phyloP scores from a whole-genome alignment of 2,797 vertebrate species.

The Potorous gilbertii region DNA sequence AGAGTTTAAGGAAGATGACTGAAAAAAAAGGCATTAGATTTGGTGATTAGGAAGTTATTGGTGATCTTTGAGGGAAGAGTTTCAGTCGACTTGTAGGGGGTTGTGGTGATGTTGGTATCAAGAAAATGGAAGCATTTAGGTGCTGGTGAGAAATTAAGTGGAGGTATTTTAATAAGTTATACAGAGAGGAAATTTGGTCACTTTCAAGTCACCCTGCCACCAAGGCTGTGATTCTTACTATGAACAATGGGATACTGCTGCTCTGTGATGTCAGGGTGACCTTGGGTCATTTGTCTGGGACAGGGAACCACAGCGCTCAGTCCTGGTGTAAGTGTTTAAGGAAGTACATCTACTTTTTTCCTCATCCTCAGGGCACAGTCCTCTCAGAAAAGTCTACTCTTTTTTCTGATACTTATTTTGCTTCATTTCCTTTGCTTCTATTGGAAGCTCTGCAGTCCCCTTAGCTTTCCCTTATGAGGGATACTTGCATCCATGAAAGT shows the following conservation, averaged over 20 bases:
- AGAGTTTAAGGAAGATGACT: not conserved
- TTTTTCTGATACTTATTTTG: not conserved
- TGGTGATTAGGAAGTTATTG: not conserved
- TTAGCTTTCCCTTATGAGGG: not conserved
- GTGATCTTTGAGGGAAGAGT: not conserved
- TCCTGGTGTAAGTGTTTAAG: not conserved
- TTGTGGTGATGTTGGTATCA: not conserved
- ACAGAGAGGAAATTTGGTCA: not conserved
- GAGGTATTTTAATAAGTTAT: not conserved
- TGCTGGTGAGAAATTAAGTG: not conserved
- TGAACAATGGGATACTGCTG: not conserved
- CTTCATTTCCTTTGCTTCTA: not conserved
- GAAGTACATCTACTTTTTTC: constrained; percentile 14
- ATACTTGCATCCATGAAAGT: not conserved
- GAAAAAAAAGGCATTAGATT: not conserved
- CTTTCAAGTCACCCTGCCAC: not conserved
- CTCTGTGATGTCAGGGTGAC: not conserved
- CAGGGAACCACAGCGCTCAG: not conserved
- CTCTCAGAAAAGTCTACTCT: not conserved
- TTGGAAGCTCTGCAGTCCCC: not conserved
- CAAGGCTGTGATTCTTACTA: not conserved
- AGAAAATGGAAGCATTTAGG: not conserved
- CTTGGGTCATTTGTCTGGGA: not conserved
- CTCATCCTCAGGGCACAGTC: not conserved
- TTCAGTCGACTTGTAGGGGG: not conserved